Conservation (phyloP, 2,888 invertebrate species). For the Ophioninae sp. region DNA sequence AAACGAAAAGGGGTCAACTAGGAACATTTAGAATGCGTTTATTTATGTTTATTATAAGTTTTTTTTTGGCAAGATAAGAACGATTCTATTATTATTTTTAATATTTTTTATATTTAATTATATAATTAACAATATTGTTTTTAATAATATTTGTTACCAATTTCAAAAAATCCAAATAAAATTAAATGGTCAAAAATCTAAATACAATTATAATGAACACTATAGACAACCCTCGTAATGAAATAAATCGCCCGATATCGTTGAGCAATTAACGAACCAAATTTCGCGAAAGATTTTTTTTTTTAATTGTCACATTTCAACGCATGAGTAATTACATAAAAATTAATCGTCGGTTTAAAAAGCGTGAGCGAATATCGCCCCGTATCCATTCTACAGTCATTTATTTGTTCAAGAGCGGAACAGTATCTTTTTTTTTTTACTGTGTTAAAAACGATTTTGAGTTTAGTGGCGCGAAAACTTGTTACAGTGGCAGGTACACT, state of each 20-base stretch:
- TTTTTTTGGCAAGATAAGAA: no score
- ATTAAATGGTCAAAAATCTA: no score
- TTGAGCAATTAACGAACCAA: not conserved
- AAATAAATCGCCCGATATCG: not conserved
- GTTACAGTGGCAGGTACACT: constrained; percentile 22
- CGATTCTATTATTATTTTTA: no score
- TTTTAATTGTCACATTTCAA: not conserved
- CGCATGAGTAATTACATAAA: not conserved
- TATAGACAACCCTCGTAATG: not conserved
- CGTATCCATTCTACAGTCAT: not conserved
- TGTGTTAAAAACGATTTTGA: not conserved
- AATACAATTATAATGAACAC: not conserved
- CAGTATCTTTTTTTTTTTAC: not conserved
- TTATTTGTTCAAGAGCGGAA: not conserved
- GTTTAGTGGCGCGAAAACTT: constrained; percentile 1
- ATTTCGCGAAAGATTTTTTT: not conserved
- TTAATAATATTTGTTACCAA: no score
- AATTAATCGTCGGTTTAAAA: not conserved
- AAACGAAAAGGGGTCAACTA: no score
- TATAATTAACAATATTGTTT: no score
- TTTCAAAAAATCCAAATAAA: not conserved
- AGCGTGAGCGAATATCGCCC: not conserved
- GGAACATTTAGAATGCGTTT: no score
- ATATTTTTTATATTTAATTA: no score
- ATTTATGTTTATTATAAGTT: no score